Base-by-base conservation (phyloP, 2,113 vertebrate species). In the Chroicocephalus ridibundus region DNA sequence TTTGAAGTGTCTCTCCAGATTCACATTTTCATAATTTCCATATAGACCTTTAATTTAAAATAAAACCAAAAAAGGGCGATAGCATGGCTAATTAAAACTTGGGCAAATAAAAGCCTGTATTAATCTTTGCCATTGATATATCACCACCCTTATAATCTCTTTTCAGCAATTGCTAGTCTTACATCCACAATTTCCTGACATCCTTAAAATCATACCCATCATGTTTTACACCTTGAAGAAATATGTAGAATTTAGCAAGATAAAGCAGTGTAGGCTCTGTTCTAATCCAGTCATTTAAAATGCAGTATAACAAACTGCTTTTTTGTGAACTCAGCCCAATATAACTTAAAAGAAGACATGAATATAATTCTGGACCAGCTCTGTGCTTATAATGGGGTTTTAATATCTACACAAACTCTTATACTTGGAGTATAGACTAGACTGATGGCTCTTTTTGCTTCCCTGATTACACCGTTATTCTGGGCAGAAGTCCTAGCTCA, bases 31-130 rank as follows among this genome's bases (percentile, higher is more conserved):
- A 24, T 52, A 18, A 71, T 68, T 96, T 92, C 52, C 60, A 10
- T 95, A 58, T 44, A 76, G 44, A 76, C 42, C 9, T 95, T 90
- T 81, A 75, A 71, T 83, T 94, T 87, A 79, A 87, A 96, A 75
- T 78, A 58, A 64, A 95, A 69, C 75, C 44, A 26, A 49, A 74
- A 70, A 88, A 46, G 47, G n/a, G 29, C 46, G 84, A 46, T 38
- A 90, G 46, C 66, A 79, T 16, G 10, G 76, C 52, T 90, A 84
- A 87, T 90, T 90, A 90, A 95, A 97, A 88, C 15, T 36, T 69
- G 26, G 49, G 34, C 57, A 88, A 90, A 85, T 26, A 38, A 85
- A 70, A 93, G 32, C 71, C 92, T 88, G 17, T 72, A 71, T 18
- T 78, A 16, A 80, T 91, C 42, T 86, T 93, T 87, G 34, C 40